Conservation (phyloP, 2,113 vertebrate species). For the Physeter macrocephalus region DNA sequence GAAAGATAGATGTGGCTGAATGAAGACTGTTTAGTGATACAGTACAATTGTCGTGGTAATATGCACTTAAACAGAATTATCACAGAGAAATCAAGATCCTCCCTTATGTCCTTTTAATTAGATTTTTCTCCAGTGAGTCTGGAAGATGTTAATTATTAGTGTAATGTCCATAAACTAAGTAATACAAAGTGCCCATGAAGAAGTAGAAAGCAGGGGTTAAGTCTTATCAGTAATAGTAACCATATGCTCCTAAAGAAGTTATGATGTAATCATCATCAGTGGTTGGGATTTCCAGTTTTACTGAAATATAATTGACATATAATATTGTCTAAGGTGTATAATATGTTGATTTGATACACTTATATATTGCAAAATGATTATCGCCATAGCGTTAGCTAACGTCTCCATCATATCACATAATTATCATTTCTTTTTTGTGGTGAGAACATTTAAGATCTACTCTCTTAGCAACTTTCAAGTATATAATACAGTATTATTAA, state of each 20-base stretch:
- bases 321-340: neutral
- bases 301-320: neutral
- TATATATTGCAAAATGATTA: neutral
- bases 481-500: neutral
- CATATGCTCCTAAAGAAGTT: neutral
- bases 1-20: neutral
- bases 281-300: neutral
- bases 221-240: neutral
- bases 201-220: neutral
- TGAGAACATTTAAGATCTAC: neutral
- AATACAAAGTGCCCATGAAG: neutral
- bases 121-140: neutral
- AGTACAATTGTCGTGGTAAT: neutral
- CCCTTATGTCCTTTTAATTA: neutral
- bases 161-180: neutral
- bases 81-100: neutral
- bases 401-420: neutral
- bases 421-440: neutral
- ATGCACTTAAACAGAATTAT: neutral
- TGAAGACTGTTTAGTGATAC: neutral
- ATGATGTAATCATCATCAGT: neutral
- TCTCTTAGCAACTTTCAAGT: neutral
- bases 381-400: neutral
- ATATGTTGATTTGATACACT: neutral
- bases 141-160: constrained; percentile 8